Evolutionary conservation across 2,113 vertebrate genomes (phyloP).

Genomic region (Hydropotes inermis): DNA sequence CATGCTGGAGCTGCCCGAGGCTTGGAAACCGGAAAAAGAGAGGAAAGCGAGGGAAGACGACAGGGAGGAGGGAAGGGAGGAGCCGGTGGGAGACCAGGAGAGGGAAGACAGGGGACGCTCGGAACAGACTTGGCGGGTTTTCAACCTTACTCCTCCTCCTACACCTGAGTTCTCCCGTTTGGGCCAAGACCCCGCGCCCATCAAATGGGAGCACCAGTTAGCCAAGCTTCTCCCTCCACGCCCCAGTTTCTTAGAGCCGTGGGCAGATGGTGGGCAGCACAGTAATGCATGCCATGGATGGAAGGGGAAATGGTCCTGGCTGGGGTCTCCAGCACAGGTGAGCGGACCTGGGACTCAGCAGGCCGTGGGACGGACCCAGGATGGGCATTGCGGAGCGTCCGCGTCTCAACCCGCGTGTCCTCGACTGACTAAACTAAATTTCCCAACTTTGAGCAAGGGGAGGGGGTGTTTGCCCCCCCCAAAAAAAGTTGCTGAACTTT

Average conservation of each 20-base stretch:
- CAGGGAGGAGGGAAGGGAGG: neutral
- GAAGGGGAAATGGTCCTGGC: neutral
- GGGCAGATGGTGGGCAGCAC: neutral
- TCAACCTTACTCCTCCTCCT: neutral
- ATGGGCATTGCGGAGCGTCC: neutral
- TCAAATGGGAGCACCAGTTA: neutral
- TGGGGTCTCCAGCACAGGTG: constrained; percentile 21
- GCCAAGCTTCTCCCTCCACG: neutral
- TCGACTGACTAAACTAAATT: neutral
- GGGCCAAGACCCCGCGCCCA: neutral
- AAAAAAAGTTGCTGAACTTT: constrained; percentile 64
- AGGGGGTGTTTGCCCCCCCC: neutral
- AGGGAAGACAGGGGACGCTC: neutral
- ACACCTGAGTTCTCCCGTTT: constrained; percentile 34
- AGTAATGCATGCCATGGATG: neutral
- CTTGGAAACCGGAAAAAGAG: neutral
- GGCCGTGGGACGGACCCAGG: neutral
- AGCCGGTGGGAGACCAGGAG: neutral
- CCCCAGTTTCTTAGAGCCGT: neutral
- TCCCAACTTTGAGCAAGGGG: constrained; percentile 6
- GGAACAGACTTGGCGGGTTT: constrained; percentile 31
- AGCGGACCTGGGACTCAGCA: neutral
- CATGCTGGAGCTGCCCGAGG: neutral
- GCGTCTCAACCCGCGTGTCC: neutral
- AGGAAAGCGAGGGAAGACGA: neutral